phyloP scores from a whole-genome alignment of 2,888 invertebrate genomes.

The Andrena flavipes region DNA sequence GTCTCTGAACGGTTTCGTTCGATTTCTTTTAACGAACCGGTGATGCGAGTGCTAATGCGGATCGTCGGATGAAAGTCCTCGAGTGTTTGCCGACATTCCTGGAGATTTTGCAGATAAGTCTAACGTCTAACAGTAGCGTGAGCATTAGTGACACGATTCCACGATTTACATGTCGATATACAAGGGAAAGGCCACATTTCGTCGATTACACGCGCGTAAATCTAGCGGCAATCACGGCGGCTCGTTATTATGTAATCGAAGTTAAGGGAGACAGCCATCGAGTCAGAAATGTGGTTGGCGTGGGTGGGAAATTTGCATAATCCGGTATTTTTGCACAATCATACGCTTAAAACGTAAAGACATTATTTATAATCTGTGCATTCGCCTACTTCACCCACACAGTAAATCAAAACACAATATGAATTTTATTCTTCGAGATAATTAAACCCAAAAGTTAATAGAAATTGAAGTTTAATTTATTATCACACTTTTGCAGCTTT shows the following conservation, averaged over 20 bases:
- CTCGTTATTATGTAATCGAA: conserved; percentile 20
- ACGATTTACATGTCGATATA: conserved; percentile 32
- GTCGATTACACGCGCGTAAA: background rate
- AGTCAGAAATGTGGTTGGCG: background rate
- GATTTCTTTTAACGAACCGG: conserved; percentile 15
- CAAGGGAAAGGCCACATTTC: conserved; percentile 1
- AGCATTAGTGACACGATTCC: conserved; percentile 17
- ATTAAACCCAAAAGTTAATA: no score
- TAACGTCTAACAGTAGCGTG: background rate
- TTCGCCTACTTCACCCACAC: background rate
- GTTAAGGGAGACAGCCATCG: background rate
- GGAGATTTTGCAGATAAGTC: conserved; percentile 18
- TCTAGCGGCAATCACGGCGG: background rate
- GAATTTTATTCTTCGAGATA: no score
- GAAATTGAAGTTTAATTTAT: no score
- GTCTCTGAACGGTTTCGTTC: conserved; percentile 18
- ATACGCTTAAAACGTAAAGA: background rate
- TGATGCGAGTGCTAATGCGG: background rate
- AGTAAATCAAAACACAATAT: no score
- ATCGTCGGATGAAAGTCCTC: conserved; percentile 42
- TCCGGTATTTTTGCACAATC: background rate
- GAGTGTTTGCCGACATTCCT: conserved; percentile 8
- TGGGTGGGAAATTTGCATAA: conserved; percentile 20
- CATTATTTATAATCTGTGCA: background rate
- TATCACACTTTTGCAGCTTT: no score